phyloP scores from a whole-genome alignment of 2,113 vertebrate species.

The Ailuropoda melanoleuca region DNA sequence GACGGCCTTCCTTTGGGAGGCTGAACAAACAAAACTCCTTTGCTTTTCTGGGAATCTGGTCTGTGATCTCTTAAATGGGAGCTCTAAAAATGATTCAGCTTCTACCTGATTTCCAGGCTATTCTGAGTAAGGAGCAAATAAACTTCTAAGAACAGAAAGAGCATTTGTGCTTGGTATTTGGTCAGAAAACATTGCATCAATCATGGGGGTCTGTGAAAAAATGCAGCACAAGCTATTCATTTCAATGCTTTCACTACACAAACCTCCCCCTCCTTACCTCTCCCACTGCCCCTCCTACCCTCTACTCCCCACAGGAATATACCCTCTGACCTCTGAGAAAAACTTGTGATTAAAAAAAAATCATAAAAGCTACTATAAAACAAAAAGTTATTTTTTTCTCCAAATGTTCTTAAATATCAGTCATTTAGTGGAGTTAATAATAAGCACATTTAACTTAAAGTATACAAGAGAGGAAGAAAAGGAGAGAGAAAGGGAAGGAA shows the following conservation, averaged over 20 bases:
- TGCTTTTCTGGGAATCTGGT: not conserved
- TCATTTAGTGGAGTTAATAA: not conserved
- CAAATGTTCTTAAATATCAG: not conserved
- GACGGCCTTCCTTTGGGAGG: not conserved
- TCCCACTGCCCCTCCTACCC: too few relatives aligned
- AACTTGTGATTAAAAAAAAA: not conserved
- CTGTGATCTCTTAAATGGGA: not conserved
- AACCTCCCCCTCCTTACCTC: rapidly evolving
- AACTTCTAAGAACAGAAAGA: not conserved
- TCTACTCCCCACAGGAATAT: not conserved
- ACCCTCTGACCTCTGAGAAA: not conserved
- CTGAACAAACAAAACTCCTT: not conserved
- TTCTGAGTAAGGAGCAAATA: not conserved
- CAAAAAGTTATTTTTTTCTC: not conserved
- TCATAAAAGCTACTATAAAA: not conserved
- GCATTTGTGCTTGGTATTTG: not conserved
- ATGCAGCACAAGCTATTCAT: not conserved
- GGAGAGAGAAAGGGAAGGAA: not conserved
- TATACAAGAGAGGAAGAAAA: not conserved
- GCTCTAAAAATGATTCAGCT: not conserved
- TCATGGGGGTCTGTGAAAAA: not conserved
- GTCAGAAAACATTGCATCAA: not conserved
- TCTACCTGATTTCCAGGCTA: not conserved
- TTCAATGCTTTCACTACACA: not conserved
- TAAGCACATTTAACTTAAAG: not conserved